Percentiles rank a stretch among this genome's conserved stretches.
These are phyloP conservation scores for Merluccius polli DNA, from an alignment of 2,797 vertebrate genomes.

Conservation along the genomic window DNA sequence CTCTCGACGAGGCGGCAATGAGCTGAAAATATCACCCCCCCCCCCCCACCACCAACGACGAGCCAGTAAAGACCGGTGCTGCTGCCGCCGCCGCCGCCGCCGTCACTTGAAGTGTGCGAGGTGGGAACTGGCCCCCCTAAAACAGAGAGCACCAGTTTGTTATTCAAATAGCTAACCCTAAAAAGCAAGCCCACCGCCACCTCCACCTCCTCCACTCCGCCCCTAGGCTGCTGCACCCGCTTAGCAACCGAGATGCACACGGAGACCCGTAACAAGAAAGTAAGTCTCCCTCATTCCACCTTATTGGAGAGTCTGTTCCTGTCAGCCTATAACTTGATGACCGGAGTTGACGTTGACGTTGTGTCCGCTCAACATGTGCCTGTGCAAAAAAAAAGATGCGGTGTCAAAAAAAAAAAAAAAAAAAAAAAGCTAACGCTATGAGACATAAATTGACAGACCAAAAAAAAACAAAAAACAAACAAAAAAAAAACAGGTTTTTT, in stretches of 20 bases:
- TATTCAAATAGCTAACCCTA: constrained; percentile 63
- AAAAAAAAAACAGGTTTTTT: too few relatives aligned
- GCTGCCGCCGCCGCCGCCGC: too few relatives aligned
- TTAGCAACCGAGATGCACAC: constrained; percentile 79
- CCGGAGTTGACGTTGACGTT: constrained; percentile 39
- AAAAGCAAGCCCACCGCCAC: constrained; percentile 60
- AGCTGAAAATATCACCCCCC: constrained; percentile 58
- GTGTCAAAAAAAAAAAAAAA: not conserved
- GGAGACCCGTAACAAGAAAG: constrained; percentile 80
- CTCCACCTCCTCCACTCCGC: constrained; percentile 53
- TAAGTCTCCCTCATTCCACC: constrained; percentile 68
- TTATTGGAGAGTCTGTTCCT: constrained; percentile 3
- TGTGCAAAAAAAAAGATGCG: not conserved
- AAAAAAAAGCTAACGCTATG: not conserved
- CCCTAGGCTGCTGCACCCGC: constrained; percentile 67
- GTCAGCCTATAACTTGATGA: constrained; percentile 14
- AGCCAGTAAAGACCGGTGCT: too few relatives aligned
- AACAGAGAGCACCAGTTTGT: constrained; percentile 49
- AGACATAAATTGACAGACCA: not conserved
- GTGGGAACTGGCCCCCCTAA: constrained; percentile 63
- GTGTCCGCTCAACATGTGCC: constrained; percentile 52
- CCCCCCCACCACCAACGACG: too few relatives aligned
- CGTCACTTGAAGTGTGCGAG: constrained; percentile 52
- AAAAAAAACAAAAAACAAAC: too few relatives aligned
- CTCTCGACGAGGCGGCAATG: constrained; percentile 74